Conservation (phyloP, 2,113 vertebrate genomes). For the Rhea americana region DNA sequence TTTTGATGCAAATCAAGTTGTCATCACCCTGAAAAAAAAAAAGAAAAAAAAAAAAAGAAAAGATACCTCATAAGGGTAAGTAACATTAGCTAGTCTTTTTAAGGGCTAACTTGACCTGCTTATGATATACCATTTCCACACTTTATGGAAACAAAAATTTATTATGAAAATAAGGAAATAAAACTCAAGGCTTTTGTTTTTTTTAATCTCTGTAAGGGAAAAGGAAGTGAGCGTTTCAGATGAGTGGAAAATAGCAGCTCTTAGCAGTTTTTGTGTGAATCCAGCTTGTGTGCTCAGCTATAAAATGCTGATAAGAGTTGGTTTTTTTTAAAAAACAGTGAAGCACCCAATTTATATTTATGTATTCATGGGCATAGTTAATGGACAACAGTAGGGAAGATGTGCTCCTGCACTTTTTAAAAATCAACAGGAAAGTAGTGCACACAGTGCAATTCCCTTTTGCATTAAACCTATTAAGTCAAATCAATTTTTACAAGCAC, state of each 20-base stretch:
- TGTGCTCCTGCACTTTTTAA: conserved; percentile 17
- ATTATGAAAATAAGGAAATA: neutral
- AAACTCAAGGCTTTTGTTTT: neutral
- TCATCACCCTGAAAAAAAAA: neutral
- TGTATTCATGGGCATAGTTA: conserved; percentile 62
- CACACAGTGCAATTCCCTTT: conserved; percentile 37
- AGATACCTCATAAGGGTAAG: neutral
- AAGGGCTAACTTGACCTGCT: neutral
- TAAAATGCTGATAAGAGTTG: conserved; percentile 44
- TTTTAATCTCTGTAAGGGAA: neutral
- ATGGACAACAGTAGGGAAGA: conserved; percentile 42
- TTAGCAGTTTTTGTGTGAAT: neutral
- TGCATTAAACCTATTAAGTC: conserved; percentile 69
- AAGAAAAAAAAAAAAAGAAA: neutral
- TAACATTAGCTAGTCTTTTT: neutral
- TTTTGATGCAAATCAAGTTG: neutral
- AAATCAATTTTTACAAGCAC: conserved; percentile 66
- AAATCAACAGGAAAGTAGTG: conserved; percentile 34
- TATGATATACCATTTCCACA: neutral
- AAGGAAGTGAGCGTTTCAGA: neutral
- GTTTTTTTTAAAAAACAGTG: neutral
- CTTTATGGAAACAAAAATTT: neutral
- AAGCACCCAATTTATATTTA: conserved; percentile 65
- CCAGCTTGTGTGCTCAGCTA: neutral
- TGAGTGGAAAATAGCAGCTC: neutral